Percentiles rank a stretch among this genome's conserved stretches.
Evolutionary conservation across 2,113 vertebrate species (phyloP).

Genomic region (Zosterops pallidus): DNA sequence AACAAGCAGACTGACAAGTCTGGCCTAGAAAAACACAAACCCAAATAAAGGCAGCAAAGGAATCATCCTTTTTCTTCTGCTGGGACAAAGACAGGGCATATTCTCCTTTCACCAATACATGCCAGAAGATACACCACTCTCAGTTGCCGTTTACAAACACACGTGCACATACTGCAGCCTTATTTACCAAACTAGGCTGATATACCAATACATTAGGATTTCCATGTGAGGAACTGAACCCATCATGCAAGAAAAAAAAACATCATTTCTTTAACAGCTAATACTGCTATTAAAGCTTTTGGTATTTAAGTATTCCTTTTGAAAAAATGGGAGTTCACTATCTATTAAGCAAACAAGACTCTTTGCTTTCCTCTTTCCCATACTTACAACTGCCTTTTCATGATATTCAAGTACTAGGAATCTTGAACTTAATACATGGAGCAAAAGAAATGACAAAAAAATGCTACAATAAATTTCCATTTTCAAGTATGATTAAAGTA

Average conservation of each 20-base stretch:
- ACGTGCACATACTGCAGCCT: not conserved
- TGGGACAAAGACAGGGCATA: not conserved
- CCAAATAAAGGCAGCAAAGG: not conserved
- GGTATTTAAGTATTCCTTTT: not conserved
- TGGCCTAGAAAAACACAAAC: not conserved
- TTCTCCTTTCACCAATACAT: not conserved
- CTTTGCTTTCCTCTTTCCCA: not conserved
- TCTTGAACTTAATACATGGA: not conserved
- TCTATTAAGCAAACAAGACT: not conserved
- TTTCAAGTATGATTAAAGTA: not conserved
- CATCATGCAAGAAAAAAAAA: accelerated
- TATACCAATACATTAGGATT: not conserved
- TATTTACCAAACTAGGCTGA: not conserved
- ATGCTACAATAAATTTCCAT: not conserved
- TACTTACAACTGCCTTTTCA: not conserved
- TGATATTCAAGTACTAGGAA: not conserved
- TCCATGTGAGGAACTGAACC: not conserved
- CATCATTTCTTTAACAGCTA: not conserved
- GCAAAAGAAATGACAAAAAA: not conserved
- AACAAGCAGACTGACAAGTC: not conserved
- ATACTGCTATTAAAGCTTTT: not conserved
- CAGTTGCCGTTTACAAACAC: not conserved
- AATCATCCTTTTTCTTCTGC: not conserved
- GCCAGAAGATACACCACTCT: not conserved
- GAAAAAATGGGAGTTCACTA: not conserved